A percentile compares a stretch with the other conserved stretches of the same genome.
These are phyloP conservation scores for Trididemnum miniatum DNA, from an alignment of 23 tunicate species.

Conservation along the genomic window DNA sequence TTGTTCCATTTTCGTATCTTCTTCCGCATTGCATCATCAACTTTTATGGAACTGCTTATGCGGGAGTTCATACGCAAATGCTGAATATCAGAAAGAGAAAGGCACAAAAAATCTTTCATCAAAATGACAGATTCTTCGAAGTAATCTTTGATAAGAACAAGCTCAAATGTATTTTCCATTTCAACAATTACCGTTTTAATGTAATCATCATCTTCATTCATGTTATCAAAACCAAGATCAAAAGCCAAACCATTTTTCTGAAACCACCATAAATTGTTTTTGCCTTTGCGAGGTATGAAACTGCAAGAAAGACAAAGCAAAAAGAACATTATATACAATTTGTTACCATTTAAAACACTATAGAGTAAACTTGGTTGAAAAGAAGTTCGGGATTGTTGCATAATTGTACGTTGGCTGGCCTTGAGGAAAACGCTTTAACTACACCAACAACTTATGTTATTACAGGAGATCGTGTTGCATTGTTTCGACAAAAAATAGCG, in stretches of 20 bases:
- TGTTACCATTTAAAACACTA: too few species aligned
- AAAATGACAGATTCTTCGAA: conserved; percentile 70
- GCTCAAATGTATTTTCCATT: conserved; percentile 44
- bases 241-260: conserved; percentile 61
- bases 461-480: too few species aligned
- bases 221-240: conserved; percentile 80
- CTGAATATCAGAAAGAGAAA: conserved; percentile 41
- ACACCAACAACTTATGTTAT: too few species aligned
- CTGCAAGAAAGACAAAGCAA: too few species aligned
- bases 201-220: conserved; percentile 50
- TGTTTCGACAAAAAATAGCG: too few species aligned
- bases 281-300: too few species aligned
- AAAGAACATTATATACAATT: too few species aligned
- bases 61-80: conserved; percentile 48
- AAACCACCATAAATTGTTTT: conserved; percentile 76
- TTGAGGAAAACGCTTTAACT: too few species aligned
- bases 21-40: background rate
- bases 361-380: too few species aligned
- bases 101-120: conserved; percentile 59
- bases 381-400: too few species aligned
- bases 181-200: conserved; percentile 45
- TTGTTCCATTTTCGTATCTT: conserved; percentile 69
- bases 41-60: background rate
- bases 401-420: too few species aligned
- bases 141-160: conserved; percentile 68